phyloP scores from a whole-genome alignment of 2,797 vertebrate species.

The Tokudaia muenninki region DNA sequence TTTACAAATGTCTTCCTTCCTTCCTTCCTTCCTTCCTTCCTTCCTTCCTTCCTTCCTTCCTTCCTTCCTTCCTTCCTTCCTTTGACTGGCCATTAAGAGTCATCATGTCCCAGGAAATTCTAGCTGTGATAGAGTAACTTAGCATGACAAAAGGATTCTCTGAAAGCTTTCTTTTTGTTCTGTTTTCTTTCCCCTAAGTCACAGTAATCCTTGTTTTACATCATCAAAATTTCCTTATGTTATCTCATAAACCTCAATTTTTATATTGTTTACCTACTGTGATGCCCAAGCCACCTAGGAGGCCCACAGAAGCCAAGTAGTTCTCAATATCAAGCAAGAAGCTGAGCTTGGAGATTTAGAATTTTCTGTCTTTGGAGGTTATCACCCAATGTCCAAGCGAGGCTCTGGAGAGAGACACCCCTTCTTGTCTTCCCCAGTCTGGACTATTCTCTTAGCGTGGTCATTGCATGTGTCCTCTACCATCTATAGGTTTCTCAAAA shows the following conservation, averaged over 20 bases:
- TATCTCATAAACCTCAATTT: slow-evolving; percentile 14
- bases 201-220: not conserved
- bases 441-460: not conserved
- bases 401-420: not conserved
- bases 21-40: not conserved
- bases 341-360: not conserved
- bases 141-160: slow-evolving; percentile 19
- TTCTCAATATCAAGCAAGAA: not conserved
- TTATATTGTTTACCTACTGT: not conserved
- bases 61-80: not conserved
- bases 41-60: not conserved
- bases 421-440: not conserved
- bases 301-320: not conserved
- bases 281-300: not conserved
- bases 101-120: not conserved
- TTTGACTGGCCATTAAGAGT: not conserved
- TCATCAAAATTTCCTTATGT: slow-evolving; percentile 10
- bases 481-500: not conserved
- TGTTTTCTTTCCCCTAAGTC: not conserved
- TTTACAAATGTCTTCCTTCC: slow-evolving; percentile 36
- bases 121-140: slow-evolving; percentile 14
- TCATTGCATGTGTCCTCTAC: not conserved
- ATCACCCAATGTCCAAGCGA: not conserved
- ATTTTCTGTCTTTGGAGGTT: not conserved
- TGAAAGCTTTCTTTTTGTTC: not conserved